Conservation (phyloP, 2,797 vertebrate species). For the Sylvia borin region DNA sequence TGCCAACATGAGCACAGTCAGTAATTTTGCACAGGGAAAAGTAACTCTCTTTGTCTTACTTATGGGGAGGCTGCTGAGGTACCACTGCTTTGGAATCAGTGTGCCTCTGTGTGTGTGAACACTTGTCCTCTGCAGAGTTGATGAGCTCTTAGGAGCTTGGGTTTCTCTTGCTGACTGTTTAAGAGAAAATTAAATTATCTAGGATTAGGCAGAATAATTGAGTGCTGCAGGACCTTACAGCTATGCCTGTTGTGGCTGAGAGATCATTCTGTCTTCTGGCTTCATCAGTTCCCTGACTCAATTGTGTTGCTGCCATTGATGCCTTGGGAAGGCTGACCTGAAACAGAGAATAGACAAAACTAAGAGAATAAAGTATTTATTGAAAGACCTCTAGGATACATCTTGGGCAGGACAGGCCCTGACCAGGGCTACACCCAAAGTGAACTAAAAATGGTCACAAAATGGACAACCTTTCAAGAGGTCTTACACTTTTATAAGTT, state of each 20-base stretch:
- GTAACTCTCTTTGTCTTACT: neutral
- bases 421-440: too few species aligned
- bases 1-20: neutral
- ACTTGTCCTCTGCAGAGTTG: neutral
- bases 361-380: too few species aligned
- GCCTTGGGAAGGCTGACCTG: too few species aligned
- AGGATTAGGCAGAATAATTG: neutral
- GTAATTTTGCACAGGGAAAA: neutral
- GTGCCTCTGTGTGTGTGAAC: neutral
- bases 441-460: too few species aligned
- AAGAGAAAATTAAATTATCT: neutral
- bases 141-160: neutral
- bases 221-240: neutral
- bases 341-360: too few species aligned
- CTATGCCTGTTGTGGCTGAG: neutral
- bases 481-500: too few species aligned
- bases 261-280: neutral
- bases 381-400: too few species aligned
- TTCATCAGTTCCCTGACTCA: neutral
- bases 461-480: too few species aligned
- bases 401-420: too few species aligned
- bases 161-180: neutral
- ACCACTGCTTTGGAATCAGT: neutral
- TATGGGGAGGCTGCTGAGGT: neutral
- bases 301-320: neutral